A percentile compares a stretch with the other conserved stretches of the same genome.
Evolutionary conservation across 2,797 vertebrate species (phyloP).

Genomic region (Todus mexicanus): DNA sequence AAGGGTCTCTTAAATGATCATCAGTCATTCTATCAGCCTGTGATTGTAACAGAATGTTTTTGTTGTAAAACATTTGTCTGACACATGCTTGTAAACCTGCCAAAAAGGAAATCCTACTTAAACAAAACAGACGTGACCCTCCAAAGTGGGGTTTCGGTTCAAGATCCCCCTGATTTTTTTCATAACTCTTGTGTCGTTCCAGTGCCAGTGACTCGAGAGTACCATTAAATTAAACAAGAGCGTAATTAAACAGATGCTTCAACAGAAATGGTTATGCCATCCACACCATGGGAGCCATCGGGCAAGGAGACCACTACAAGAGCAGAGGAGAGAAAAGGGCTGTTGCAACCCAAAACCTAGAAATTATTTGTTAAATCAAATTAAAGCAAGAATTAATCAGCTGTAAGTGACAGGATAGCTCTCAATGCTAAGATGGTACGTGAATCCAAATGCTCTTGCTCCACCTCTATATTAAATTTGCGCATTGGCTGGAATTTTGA

Average conservation of each 20-base stretch:
- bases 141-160: not conserved
- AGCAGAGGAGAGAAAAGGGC: not conserved
- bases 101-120: conserved; percentile 58
- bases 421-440: not conserved
- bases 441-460: not conserved
- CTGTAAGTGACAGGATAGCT: not conserved
- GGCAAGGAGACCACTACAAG: accelerated
- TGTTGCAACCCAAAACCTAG: not conserved
- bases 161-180: not conserved
- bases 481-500: not conserved
- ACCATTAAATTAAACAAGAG: not conserved
- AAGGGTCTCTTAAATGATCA: conserved; percentile 57
- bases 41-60: conserved; percentile 60
- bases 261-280: not conserved
- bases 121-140: conserved; percentile 18
- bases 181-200: no score
- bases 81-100: conserved; percentile 65
- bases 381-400: not conserved
- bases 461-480: not conserved
- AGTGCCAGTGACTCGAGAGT: not conserved
- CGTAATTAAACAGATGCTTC: not conserved
- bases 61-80: conserved; percentile 64
- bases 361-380: not conserved
- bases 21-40: conserved; percentile 55
- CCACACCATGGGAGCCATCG: accelerated